Base-by-base conservation (phyloP, 2,797 vertebrate genomes). In the Hylomyscus alleni region DNA sequence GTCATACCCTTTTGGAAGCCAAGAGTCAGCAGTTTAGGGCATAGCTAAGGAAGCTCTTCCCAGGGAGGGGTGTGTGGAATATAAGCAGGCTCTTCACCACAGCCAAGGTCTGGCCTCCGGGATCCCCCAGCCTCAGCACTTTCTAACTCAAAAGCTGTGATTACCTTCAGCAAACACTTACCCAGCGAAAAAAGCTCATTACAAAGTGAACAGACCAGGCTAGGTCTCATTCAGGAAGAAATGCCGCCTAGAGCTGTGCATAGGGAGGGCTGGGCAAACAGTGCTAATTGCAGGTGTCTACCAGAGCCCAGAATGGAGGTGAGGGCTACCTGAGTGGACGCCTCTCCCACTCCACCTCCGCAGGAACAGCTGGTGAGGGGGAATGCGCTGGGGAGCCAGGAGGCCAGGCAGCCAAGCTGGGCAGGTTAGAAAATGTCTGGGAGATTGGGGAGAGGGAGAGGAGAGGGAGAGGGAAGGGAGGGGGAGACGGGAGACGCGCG, bases 91-190 rank as follows among this genome's bases (percentile, higher is more conserved):
- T 89, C 15, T 83, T 34, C 52, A 94, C 87, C 96, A 73, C 95
- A 92, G 91, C 73, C 56, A 26, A 31, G 20, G 94, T 34, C 83
- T 62, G 26, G 40, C 77, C 58, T 84, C 92, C n/a, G 3, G 17
- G 67, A 62, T 80, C 60, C 67, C 78, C n/a, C 44, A 0, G 29
- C 80, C 69, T 92, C 91, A 97, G 95, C 95, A 96, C 89, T 96
- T 98, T 96, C 85, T 56, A 72, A 84, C 93, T 40, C 75, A 95
- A 87, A 93, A 93, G 78, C 95, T 93, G 11, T 94, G 89, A 91
- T 97, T 97, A 94, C 95, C 92, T 95, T 60, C 50, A 90, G 80
- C 94, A 97, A 97, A 95, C 24, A 72, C 91, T 93, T 92, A 83
- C 75, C 78, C 52, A 92, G 83, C 92, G 84, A 44, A 90, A 85